Evolutionary conservation across 2,888 invertebrate genomes (phyloP).

Genomic region (Uropetala carovei): DNA sequence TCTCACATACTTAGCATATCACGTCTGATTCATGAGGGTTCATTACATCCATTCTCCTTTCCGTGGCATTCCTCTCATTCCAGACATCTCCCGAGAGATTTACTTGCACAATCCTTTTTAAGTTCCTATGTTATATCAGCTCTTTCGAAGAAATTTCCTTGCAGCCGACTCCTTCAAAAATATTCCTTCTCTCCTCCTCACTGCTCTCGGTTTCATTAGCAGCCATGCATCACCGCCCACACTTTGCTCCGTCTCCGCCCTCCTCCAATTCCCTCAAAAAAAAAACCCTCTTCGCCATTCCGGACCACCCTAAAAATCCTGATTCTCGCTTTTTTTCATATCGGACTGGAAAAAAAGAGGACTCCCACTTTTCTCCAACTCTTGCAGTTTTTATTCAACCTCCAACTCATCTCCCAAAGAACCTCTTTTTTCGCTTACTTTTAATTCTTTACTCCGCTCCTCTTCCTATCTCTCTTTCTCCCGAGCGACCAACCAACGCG

Average conservation of each 20-base stretch:
- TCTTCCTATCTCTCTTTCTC: no score
- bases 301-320: not conserved
- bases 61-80: not conserved
- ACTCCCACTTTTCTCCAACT: conserved; percentile 7
- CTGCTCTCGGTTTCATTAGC: conserved; percentile 31
- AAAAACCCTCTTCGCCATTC: not conserved
- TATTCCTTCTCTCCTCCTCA: not conserved
- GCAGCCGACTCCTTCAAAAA: conserved; percentile 1
- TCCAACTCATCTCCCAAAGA: conserved; percentile 11
- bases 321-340: not conserved
- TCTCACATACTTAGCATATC: no score
- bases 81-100: conserved; percentile 25
- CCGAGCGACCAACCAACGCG: not conserved
- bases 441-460: not conserved
- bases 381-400: not conserved
- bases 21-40: not conserved
- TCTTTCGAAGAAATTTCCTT: conserved; percentile 32
- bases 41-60: conserved; percentile 24
- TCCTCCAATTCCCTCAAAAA: not conserved
- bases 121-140: conserved; percentile 10
- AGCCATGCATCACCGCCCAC: conserved; percentile 14
- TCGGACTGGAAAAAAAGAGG: conserved; percentile 8
- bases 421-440: conserved; percentile 9
- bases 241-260: not conserved
- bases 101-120: not conserved